These are phyloP conservation scores for Gobio gobio DNA, from an alignment of 2,113 vertebrate species.

Conservation along the genomic window DNA sequence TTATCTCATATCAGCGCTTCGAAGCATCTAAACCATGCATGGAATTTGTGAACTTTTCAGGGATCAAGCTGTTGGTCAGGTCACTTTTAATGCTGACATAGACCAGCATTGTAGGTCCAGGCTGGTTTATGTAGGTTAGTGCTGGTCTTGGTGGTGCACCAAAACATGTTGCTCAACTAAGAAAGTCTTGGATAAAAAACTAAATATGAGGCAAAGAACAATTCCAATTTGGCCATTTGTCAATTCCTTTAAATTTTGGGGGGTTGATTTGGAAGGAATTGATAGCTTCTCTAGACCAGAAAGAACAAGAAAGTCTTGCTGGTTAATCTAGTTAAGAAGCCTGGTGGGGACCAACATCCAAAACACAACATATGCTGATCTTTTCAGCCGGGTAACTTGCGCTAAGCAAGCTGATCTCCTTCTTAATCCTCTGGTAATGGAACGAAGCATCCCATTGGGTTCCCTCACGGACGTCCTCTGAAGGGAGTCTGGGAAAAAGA, in stretches of 20 bases:
- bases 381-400: neutral
- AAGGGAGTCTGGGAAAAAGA: conserved; percentile 47
- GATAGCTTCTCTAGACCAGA: neutral
- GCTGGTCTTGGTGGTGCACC: neutral
- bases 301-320: neutral
- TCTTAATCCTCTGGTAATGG: conserved; percentile 18
- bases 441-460: conserved; percentile 27
- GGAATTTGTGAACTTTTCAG: conserved; percentile 12
- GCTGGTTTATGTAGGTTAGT: neutral
- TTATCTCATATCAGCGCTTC: conserved; percentile 5
- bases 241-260: neutral
- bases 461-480: conserved; percentile 6
- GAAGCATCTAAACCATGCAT: conserved; percentile 10
- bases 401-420: conserved; percentile 28
- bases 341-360: neutral
- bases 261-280: neutral
- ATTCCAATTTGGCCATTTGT: neutral
- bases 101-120: neutral
- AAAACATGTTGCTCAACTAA: neutral
- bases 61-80: neutral
- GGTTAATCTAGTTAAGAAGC: conserved; percentile 9
- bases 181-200: neutral
- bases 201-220: neutral
- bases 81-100: neutral
- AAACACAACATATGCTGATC: neutral